Conservation (phyloP, 2,797 vertebrate species). For the Leptoclinus maculatus region DNA sequence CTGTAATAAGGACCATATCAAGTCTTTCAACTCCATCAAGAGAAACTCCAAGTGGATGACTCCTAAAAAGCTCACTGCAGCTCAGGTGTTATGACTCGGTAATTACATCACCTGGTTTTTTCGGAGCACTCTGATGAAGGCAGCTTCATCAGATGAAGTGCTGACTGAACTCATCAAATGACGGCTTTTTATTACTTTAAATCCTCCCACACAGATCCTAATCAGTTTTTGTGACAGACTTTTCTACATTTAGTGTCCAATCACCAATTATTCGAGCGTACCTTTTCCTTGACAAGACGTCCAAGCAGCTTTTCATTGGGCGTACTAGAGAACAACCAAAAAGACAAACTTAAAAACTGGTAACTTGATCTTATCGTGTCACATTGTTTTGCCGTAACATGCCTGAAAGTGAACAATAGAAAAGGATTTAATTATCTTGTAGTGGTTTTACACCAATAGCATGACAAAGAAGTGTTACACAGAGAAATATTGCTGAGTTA, state of each 20-base stretch:
- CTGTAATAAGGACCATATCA: not conserved
- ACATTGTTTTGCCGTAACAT: not conserved
- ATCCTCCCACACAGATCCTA: not conserved
- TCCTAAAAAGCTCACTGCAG: not conserved
- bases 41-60: not conserved
- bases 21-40: not conserved
- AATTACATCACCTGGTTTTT: not conserved
- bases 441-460: not conserved
- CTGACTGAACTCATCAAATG: not conserved
- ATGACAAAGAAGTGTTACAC: not conserved
- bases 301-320: constrained; percentile 98
- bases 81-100: not conserved
- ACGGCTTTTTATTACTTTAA: not conserved
- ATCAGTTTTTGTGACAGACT: not conserved
- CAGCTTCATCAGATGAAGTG: not conserved
- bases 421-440: rapidly evolving
- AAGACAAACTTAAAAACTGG: not conserved
- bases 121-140: not conserved
- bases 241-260: not conserved
- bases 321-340: constrained; percentile 84
- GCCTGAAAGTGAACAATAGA: not conserved
- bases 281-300: constrained; percentile 98
- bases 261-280: constrained; percentile 60
- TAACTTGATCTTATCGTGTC: not conserved
- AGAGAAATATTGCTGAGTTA: not conserved